A percentile compares a stretch with the other conserved stretches of the same genome.
Evolutionary conservation across 2,797 vertebrate species (phyloP).

Genomic region (Siniperca scherzeri): DNA sequence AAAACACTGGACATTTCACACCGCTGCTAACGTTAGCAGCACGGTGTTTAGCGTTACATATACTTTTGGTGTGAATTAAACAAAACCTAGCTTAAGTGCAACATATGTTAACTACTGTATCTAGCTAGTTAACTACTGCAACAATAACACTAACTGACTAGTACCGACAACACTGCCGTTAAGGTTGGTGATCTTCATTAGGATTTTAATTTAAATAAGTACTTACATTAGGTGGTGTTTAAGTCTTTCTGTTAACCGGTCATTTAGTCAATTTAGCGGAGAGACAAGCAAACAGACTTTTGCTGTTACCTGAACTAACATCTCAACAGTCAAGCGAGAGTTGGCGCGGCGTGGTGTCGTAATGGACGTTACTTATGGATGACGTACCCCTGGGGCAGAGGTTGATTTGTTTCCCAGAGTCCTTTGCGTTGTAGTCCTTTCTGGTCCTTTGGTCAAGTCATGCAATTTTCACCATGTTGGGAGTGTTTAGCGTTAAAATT

Average conservation of each 20-base stretch:
- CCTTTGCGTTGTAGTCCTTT: conserved; percentile 64
- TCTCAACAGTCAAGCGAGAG: conserved; percentile 7
- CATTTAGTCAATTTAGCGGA: not conserved
- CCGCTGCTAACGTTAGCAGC: not conserved
- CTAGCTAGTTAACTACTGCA: not conserved
- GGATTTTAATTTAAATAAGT: not conserved
- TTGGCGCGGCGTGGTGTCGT: conserved; percentile 30
- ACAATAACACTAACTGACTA: conserved; percentile 6
- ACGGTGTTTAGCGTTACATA: not conserved
- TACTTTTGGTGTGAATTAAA: not conserved
- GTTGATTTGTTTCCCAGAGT: conserved; percentile 34
- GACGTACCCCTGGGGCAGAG: conserved; percentile 12
- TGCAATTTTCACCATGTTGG: too few relatives aligned
- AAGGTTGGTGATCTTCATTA: accelerated
- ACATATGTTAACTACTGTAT: not conserved
- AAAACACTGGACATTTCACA: not conserved
- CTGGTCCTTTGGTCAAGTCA: not conserved
- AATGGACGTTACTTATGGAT: not conserved
- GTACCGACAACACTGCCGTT: not conserved
- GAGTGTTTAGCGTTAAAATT: not conserved
- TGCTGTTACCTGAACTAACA: not conserved
- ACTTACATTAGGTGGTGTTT: conserved; percentile 29
- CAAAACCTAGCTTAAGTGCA: not conserved
- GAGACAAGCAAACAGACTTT: not conserved
- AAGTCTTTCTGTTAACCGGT: not conserved